phyloP scores from a whole-genome alignment of 1,140 invertebrate species.

The Ostrea edulis region DNA sequence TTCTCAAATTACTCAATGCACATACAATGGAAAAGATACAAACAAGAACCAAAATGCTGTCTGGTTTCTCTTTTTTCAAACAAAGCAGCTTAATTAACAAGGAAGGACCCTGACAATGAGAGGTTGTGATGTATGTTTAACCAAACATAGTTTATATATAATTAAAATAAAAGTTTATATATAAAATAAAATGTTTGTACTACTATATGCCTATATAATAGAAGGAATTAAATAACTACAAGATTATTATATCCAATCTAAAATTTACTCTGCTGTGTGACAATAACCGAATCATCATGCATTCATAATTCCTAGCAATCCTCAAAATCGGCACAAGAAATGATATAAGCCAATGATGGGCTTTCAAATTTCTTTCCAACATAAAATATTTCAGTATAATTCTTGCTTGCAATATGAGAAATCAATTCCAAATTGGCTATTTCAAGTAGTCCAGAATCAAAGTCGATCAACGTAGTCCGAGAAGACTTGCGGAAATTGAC shows the following conservation, averaged over 20 bases:
- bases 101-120: no score
- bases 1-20: no score
- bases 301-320: neutral
- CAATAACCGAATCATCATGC: neutral
- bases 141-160: no score
- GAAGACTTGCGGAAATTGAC: conserved; percentile 27
- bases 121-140: no score
- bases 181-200: no score
- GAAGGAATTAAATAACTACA: no score
- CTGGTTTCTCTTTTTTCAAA: no score
- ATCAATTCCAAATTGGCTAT: conserved; percentile 29
- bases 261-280: neutral
- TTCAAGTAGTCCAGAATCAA: neutral
- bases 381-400: neutral
- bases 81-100: no score
- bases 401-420: neutral
- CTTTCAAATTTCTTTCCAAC: conserved; percentile 6
- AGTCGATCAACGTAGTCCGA: neutral
- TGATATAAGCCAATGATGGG: neutral
- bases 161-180: no score
- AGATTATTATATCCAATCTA: neutral
- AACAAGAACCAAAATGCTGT: no score
- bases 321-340: conserved; percentile 4
- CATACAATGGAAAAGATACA: no score
- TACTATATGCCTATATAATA: no score